Conservation (phyloP, 2,113 vertebrate species). For the Peucedramus taeniatus region DNA sequence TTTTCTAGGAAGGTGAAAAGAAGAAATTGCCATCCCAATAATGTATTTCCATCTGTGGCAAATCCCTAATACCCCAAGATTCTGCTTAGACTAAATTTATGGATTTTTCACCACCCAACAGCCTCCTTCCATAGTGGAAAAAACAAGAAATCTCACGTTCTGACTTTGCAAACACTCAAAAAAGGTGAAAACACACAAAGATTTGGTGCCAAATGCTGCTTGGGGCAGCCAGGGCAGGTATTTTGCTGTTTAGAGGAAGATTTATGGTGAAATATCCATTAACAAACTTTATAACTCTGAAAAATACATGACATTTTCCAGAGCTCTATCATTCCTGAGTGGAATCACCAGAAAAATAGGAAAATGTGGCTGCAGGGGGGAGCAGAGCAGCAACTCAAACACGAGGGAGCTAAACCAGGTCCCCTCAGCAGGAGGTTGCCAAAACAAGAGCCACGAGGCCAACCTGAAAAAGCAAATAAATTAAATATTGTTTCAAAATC, state of each 20-base stretch:
- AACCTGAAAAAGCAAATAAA: not conserved
- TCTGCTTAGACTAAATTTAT: not conserved
- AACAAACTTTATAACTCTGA: not conserved
- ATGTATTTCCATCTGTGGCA: not conserved
- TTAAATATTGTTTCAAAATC: not conserved
- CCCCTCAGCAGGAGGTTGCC: not conserved
- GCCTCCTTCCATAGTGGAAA: not conserved
- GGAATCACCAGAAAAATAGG: not conserved
- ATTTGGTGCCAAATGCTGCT: not conserved
- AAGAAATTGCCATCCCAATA: not conserved
- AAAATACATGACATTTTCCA: not conserved
- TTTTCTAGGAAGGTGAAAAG: conserved; percentile 16
- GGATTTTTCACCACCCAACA: not conserved
- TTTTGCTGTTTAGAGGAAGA: not conserved
- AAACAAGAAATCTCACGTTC: not conserved
- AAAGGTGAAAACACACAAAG: not conserved
- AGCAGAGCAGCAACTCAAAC: not conserved
- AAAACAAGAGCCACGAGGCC: not conserved
- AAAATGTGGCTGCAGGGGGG: not conserved
- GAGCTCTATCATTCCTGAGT: not conserved
- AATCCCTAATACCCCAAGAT: not conserved
- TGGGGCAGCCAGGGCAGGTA: not conserved
- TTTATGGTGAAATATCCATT: not conserved
- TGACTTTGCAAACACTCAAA: not conserved
- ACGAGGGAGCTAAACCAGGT: not conserved